phyloP scores from a whole-genome alignment of 2,888 invertebrate species.

The Phyto melanocephala region DNA sequence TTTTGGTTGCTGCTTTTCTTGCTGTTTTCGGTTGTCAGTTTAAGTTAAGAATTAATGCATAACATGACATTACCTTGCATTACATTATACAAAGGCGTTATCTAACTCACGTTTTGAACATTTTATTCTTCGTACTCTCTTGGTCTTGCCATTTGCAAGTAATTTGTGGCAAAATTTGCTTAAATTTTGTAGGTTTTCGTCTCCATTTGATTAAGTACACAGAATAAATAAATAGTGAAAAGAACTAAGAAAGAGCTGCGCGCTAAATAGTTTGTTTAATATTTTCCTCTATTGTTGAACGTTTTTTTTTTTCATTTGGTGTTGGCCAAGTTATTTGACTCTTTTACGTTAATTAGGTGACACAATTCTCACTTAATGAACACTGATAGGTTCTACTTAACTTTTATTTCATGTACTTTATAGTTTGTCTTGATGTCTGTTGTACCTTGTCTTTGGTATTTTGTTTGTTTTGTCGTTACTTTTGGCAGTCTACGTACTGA shows the following conservation, averaged over 20 bases:
- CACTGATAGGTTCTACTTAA: constrained; percentile 61
- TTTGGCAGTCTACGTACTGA: constrained; percentile 25
- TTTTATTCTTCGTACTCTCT: constrained; percentile 20
- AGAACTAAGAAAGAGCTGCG: background rate
- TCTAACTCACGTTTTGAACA: constrained; percentile 63
- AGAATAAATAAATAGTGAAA: background rate
- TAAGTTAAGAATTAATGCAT: constrained; percentile 62
- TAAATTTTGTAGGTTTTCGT: constrained; percentile 32
- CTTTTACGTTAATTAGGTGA: constrained; percentile 77
- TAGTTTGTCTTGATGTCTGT: constrained; percentile 45
- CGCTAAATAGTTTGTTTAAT: constrained; percentile 43
- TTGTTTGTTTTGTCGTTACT: constrained; percentile 42
- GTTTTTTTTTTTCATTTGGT: constrained; percentile 64
- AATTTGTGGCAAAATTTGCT: constrained; percentile 30
- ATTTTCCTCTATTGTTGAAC: background rate
- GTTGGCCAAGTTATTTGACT: constrained; percentile 66
- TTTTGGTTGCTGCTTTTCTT: background rate
- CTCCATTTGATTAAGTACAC: constrained; percentile 31
- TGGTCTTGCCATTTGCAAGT: background rate
- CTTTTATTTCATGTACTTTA: constrained; percentile 61
- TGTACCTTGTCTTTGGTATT: constrained; percentile 38
- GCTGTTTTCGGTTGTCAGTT: constrained; percentile 40
- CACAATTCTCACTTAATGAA: constrained; percentile 78
- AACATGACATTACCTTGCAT: constrained; percentile 65
- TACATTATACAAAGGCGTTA: constrained; percentile 64